A percentile compares a stretch with the other conserved stretches of the same genome.
Conservation (phyloP, 23 tunicate species). For the Trididemnum miniatum region DNA sequence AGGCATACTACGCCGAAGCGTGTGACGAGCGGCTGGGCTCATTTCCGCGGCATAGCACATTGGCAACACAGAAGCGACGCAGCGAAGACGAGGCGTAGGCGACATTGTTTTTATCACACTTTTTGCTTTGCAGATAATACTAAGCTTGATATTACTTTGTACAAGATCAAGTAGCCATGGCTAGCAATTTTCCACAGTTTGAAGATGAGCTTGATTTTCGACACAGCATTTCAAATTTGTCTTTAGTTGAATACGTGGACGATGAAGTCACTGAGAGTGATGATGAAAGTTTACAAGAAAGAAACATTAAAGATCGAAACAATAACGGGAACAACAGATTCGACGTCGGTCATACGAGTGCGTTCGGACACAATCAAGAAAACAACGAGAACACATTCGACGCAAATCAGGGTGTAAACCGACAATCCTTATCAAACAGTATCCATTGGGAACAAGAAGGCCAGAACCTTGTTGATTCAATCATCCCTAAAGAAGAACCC, state of each 20-base stretch:
- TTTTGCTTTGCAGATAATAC: too few species aligned
- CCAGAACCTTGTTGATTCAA: neutral
- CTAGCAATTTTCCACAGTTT: neutral
- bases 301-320: neutral
- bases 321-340: neutral
- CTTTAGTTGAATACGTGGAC: neutral
- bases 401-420: neutral
- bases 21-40: too few species aligned
- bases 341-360: neutral
- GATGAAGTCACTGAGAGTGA: neutral
- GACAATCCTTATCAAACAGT: neutral
- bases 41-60: too few species aligned
- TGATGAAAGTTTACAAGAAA: neutral
- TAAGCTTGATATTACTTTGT: too few species aligned
- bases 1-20: too few species aligned
- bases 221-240: neutral
- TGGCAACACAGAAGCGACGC: too few species aligned
- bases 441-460: slow-evolving; percentile 16
- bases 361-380: neutral
- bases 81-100: neutral
- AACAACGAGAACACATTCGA: neutral
- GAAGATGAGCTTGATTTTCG: neutral
- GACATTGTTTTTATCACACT: too few species aligned
- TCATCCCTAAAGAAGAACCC: neutral
- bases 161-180: neutral